Percentiles rank a stretch among this genome's conserved stretches.
Conservation (phyloP, 2,797 vertebrate species). For the Periparus ater region DNA sequence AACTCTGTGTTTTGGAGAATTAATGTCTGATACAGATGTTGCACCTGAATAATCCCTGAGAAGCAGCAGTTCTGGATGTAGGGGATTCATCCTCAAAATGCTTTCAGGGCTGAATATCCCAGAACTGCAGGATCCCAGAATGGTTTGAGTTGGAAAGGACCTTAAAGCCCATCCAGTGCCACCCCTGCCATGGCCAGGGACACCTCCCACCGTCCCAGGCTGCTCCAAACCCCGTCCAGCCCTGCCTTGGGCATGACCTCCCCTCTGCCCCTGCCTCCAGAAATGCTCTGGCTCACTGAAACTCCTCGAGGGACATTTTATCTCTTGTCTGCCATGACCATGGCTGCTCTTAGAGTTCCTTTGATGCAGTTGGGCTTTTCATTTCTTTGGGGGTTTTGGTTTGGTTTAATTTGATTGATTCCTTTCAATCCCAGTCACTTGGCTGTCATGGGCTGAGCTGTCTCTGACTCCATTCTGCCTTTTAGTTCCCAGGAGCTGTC, state of each 20-base stretch:
- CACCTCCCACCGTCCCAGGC: fast-evolving
- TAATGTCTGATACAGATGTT: not conserved
- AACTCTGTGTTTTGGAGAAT: not conserved
- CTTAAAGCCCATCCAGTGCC: not conserved
- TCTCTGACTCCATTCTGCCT: not conserved
- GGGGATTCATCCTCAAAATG: not conserved
- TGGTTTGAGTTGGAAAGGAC: not conserved
- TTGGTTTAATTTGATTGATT: not conserved
- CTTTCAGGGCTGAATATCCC: not conserved
- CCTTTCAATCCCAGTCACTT: not conserved
- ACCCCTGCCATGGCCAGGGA: not conserved
- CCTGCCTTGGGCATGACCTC: not conserved
- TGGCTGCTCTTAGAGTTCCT: not conserved
- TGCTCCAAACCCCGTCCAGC: not conserved
- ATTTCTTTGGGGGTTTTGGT: not conserved
- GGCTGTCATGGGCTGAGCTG: not conserved
- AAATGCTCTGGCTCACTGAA: not conserved
- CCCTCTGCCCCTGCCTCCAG: not conserved
- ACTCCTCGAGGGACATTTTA: not conserved
- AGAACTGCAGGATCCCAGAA: not conserved
- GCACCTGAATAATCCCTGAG: not conserved
- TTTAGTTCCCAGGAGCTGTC: not conserved
- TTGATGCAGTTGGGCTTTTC: not conserved
- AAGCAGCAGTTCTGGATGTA: not conserved
- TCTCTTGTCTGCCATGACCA: not conserved